A percentile compares a stretch with the other conserved stretches of the same genome.
phyloP scores from a whole-genome alignment of 1,140 invertebrate species.

The Aethina tumida region DNA sequence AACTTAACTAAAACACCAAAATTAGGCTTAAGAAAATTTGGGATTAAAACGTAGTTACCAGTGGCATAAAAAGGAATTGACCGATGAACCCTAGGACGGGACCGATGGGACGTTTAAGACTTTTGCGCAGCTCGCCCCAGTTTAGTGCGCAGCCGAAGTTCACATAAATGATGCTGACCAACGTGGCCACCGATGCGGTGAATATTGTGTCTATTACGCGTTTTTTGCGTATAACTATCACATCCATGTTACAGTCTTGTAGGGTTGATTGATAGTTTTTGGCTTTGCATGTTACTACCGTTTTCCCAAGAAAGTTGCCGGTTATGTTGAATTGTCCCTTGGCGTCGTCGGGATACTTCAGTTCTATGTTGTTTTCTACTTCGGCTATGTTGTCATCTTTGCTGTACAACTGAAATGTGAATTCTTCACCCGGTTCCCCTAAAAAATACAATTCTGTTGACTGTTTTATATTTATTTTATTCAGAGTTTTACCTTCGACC shows the following conservation, averaged over 20 bases:
- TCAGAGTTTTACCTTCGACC: not conserved
- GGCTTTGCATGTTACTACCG: not conserved
- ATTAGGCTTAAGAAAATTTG: constrained; percentile 2
- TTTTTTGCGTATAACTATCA: constrained; percentile 53
- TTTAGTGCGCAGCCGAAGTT: constrained; percentile 91
- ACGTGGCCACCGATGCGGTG: constrained; percentile 60
- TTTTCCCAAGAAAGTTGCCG: constrained; percentile 1
- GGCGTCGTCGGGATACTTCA: too few relatives aligned
- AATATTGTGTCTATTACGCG: constrained; percentile 66
- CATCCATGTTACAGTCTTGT: too few relatives aligned
- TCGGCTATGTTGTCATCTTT: too few relatives aligned
- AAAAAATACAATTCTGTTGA: too few relatives aligned
- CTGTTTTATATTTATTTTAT: too few relatives aligned
- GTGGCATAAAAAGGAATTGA: constrained; percentile 84
- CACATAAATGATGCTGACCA: constrained; percentile 72
- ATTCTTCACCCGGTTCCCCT: too few relatives aligned
- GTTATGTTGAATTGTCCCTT: constrained; percentile 2
- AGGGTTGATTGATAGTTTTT: too few relatives aligned
- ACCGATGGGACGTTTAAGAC: constrained; percentile 67
- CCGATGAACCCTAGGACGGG: constrained; percentile 71
- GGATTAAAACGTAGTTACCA: too few relatives aligned
- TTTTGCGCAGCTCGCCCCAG: constrained; percentile 57
- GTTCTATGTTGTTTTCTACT: too few relatives aligned
- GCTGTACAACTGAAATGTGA: too few relatives aligned
- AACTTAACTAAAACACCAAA: constrained; percentile 54